A percentile compares a stretch with the other conserved stretches of the same genome.
Conservation (phyloP, 1,140 invertebrate genomes). For the Bombus vancouverensis region DNA sequence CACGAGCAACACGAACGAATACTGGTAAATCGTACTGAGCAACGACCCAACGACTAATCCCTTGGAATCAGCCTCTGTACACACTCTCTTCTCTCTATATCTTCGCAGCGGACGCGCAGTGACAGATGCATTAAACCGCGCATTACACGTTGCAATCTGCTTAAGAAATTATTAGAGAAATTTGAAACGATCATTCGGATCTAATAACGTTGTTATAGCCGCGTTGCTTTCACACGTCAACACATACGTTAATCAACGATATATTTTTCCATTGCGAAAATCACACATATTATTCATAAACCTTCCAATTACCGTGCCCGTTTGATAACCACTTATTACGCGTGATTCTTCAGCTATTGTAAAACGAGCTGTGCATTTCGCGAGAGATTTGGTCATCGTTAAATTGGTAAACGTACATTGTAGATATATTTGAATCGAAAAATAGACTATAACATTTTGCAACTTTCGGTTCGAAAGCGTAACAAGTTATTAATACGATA, state of each 20-base stretch:
- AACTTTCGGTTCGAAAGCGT: background rate
- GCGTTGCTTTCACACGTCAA: background rate
- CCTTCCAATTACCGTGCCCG: no score
- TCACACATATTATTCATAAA: background rate
- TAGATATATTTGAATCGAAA: background rate
- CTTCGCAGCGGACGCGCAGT: constrained; percentile 21
- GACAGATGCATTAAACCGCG: constrained; percentile 55
- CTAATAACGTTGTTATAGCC: constrained; percentile 32
- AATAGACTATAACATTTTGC: no score
- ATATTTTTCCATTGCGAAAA: background rate
- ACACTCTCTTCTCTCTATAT: background rate
- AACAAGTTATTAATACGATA: background rate
- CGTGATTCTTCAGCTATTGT: background rate
- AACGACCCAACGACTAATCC: constrained; percentile 65
- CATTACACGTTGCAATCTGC: constrained; percentile 57
- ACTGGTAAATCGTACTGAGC: constrained; percentile 51
- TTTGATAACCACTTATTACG: background rate
- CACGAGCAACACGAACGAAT: constrained; percentile 54
- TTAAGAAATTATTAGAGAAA: constrained; percentile 46
- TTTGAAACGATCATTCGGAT: constrained; percentile 18
- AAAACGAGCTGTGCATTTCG: background rate
- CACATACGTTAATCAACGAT: constrained; percentile 23
- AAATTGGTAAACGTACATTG: background rate
- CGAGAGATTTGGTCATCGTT: background rate
- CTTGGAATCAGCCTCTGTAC: constrained; percentile 57